Conservation (phyloP, 2,888 invertebrate species). For the Leucophora obtusa region DNA sequence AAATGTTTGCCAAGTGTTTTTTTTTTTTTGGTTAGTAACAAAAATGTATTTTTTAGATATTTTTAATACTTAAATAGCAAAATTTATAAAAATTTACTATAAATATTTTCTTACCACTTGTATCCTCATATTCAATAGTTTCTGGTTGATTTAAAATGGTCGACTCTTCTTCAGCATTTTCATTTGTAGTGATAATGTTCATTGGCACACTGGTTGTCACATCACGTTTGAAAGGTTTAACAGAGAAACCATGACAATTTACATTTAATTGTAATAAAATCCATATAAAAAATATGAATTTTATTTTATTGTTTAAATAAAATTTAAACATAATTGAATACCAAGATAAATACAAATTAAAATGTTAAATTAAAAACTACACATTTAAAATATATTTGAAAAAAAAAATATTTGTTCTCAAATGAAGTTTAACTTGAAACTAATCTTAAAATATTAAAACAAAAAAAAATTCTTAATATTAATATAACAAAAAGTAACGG, state of each 20-base stretch:
- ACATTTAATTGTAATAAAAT: slow-evolving; percentile 37
- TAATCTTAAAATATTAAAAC: background rate
- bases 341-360: background rate
- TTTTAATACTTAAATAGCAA: no score
- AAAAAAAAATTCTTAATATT: background rate
- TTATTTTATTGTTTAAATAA: background rate
- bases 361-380: background rate
- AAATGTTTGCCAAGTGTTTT: no score
- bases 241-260: slow-evolving; percentile 26
- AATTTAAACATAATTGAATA: slow-evolving; percentile 5
- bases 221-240: slow-evolving; percentile 12
- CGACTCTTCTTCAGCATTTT: slow-evolving; percentile 13
- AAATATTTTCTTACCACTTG: slow-evolving; percentile 38
- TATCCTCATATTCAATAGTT: slow-evolving; percentile 36
- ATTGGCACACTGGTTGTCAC: slow-evolving; percentile 2
- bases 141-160: slow-evolving; percentile 34
- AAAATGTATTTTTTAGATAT: no score
- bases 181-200: background rate
- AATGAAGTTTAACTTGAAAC: background rate
- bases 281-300: slow-evolving; percentile 27
- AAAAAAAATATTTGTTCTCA: background rate
- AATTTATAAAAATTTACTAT: no score
- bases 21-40: no score
- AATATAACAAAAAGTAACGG: slow-evolving; percentile 14
- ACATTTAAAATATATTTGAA: background rate